These are phyloP conservation scores for Scartelaos histophorus DNA, from an alignment of 2,113 vertebrate species.

Conservation along the genomic window DNA sequence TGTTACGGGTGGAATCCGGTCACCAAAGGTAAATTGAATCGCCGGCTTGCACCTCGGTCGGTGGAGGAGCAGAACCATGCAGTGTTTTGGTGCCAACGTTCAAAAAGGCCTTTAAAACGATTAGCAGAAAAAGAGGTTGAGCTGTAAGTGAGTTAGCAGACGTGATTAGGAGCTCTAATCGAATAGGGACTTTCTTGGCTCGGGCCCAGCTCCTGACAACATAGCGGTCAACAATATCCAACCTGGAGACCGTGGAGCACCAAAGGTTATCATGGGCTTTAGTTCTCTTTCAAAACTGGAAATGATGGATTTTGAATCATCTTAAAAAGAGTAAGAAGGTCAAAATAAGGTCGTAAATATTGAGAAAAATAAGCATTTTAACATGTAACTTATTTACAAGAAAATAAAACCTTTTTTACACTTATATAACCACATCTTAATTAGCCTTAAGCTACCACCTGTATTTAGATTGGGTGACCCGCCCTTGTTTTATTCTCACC, in stretches of 20 bases:
- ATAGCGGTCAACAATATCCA: not conserved
- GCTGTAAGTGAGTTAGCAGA: constrained; percentile 34
- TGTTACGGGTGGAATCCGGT: not conserved
- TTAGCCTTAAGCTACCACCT: too few relatives aligned
- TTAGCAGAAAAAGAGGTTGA: constrained; percentile 20
- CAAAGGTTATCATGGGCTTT: not conserved
- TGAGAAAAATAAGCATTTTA: too few relatives aligned
- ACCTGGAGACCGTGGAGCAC: not conserved
- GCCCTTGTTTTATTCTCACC: too few relatives aligned
- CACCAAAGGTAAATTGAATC: not conserved
- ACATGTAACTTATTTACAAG: too few relatives aligned
- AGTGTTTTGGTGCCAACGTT: not conserved
- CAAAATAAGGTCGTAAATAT: too few relatives aligned
- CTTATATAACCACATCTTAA: too few relatives aligned
- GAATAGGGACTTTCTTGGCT: constrained; percentile 17
- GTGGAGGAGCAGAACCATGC: not conserved
- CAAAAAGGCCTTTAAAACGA: constrained; percentile 24
- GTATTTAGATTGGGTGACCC: too few relatives aligned
- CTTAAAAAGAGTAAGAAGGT: not conserved
- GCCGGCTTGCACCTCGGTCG: constrained; percentile 1
- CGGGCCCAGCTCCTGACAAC: not conserved
- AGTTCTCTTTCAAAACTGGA: not conserved
- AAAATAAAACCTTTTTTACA: too few relatives aligned
- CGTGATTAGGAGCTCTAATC: constrained; percentile 23
- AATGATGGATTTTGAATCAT: not conserved